These are phyloP conservation scores for Corythoichthys intestinalis DNA, from an alignment of 2,113 vertebrate genomes.

Conservation along the genomic window DNA sequence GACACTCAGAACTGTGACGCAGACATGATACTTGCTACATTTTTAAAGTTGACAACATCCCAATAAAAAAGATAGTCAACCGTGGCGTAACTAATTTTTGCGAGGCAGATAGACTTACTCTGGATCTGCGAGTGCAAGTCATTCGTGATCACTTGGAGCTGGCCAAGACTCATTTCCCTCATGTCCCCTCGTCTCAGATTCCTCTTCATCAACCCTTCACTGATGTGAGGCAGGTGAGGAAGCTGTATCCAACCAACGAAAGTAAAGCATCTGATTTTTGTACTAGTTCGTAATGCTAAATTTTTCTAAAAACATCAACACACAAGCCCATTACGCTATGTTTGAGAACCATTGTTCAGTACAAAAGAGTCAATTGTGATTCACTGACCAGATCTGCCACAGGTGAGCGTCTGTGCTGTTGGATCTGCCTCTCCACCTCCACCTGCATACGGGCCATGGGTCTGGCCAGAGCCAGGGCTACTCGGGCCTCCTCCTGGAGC, in stretches of 20 bases:
- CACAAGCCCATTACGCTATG: not conserved
- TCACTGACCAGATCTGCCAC: conserved; percentile 91
- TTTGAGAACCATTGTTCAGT: not conserved
- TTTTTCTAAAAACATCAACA: not conserved
- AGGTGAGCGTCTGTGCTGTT: conserved; percentile 92
- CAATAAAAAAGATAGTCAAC: not conserved
- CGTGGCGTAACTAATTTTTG: not conserved
- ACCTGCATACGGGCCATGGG: conserved; percentile 99
- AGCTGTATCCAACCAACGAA: conserved; percentile 69
- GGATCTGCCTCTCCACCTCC: conserved; percentile 90
- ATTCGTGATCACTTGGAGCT: conserved; percentile 97
- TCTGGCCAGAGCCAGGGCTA: conserved; percentile 91
- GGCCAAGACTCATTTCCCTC: conserved; percentile 93
- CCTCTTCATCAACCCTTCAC: conserved; percentile 94
- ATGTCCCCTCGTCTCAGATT: conserved; percentile 88
- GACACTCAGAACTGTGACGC: not conserved
- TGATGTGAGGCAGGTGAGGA: conserved; percentile 94
- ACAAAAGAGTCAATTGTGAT: not conserved
- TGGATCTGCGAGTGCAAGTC: conserved; percentile 98
- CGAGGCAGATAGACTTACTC: conserved; percentile 75
- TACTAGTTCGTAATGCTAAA: not conserved
- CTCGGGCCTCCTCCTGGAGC: conserved; percentile 92
- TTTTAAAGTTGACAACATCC: not conserved
- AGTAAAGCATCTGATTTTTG: not conserved
- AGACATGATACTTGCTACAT: no score